phyloP scores from a whole-genome alignment of 2,797 vertebrate genomes.

The Poeciliopsis gracilis region DNA sequence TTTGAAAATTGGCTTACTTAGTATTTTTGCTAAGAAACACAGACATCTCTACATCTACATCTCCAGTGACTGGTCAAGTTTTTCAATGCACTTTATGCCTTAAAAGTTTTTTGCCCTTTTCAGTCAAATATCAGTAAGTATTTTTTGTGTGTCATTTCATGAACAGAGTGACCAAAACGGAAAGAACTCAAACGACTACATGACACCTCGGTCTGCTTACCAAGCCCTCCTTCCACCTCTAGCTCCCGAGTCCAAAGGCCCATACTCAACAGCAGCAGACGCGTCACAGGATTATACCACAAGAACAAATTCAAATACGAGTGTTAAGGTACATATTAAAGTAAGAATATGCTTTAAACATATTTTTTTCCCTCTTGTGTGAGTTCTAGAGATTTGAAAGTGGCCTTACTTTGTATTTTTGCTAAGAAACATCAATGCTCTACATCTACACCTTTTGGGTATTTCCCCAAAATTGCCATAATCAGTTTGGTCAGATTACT shows the following conservation, averaged over 20 bases:
- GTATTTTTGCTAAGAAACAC: neutral
- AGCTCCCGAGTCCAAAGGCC: conserved; percentile 4
- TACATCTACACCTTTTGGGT: too few species aligned
- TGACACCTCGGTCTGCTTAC: conserved; percentile 16
- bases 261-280: accelerated
- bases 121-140: neutral
- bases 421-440: too few species aligned
- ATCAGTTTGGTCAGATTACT: too few species aligned
- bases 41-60: neutral
- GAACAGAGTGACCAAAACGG: conserved; percentile 5
- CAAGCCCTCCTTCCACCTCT: conserved; percentile 19
- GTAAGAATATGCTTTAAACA: too few species aligned
- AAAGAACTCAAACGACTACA: neutral
- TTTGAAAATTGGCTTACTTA: neutral
- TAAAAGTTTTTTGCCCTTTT: neutral
- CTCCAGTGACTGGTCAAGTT: neutral
- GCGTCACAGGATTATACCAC: neutral
- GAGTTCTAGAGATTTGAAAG: too few species aligned
- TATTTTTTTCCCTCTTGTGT: too few species aligned
- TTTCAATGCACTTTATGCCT: neutral
- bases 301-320: too few species aligned
- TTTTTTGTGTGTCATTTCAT: neutral
- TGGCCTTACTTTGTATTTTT: too few species aligned
- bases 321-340: neutral
- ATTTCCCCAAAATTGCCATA: too few species aligned